Evolutionary conservation across 2,113 vertebrate genomes (phyloP), one percentile per base, ranked within the genome.

Genomic region (Typhlomys cinereus): DNA sequence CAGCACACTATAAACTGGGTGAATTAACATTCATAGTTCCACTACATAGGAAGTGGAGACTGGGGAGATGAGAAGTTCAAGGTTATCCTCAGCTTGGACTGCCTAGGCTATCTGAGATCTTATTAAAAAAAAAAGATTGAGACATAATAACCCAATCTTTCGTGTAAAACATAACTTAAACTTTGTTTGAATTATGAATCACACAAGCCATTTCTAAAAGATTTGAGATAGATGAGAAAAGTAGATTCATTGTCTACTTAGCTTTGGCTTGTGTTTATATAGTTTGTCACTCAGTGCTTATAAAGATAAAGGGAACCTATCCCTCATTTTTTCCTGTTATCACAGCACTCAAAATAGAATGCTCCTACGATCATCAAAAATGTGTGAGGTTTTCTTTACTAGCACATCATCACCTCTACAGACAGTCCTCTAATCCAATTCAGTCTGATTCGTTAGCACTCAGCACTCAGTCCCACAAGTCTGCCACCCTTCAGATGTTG

Each of bases 191-290:
- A 36, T 93, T 84, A 46, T 71, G 75, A 73, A 59, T 87, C 50
- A n/a, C n/a, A n/a, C n/a, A 80, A n/a, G 62, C 25, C 2, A n/a
- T 71, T 12, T 75, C 39, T 90, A 29, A 57, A 59, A 91, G 46
- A 48, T 85, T 92, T 89, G 85, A 75, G 29, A 52, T 39, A 69
- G 50, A 59, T 74, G 67, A 89, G 67, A 66, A 87, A 90, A 44
- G 5, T 34, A 88, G 76, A 73, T 44, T 88, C 44, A 54, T 15
- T 87, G n/a, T 64, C 15, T 62, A 23, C 25, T 84, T 79, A 90
- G 48, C 36, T 29, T 84, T 73, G 84, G 74, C n/a, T 48, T 67
- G 64, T 4, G 9, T 64, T 34, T 78, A 54, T 57, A 39, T 81
- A 91, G 48, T 85, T 91, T 74, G 41, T 18, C n/a, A 21, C 57